Base-by-base conservation (phyloP, 2,888 invertebrate genomes). In the Stenodema calcarata region DNA sequence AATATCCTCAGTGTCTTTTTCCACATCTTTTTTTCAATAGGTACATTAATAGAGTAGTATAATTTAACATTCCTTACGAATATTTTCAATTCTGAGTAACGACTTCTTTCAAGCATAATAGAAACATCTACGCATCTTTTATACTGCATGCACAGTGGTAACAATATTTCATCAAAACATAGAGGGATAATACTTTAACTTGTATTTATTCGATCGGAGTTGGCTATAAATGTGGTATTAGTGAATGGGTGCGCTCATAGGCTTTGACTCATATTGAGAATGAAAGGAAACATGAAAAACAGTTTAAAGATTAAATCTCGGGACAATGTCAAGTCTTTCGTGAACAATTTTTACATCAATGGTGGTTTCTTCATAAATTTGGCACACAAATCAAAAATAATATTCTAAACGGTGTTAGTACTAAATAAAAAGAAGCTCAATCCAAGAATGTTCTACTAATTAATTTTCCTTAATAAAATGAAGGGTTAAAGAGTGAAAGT, bases 91-190 rank as follows among this genome's bases (percentile, higher is more conserved):
- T 42, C 62, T 62, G 42, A 78, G 41, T 78, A 78, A 78, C 78
- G 44, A 78, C 44, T 44, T 78, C 27, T 78, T 44, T 78, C 78
- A 23, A 41, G 78, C 42, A 41, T 44, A 78, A 78, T 44, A 78
- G 78, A 41, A 73, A 76, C 41, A 76, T 44, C 23, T 78, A 78
- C 78, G 78, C 78, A 82, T 82, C 82, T 30, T 62, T 82, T 82
- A 82, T 82, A 82, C 62, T 82, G 62, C n/a, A 69, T 54, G 62
- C 82, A 82, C 82, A 82, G 82, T 82, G 82, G 82, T 82, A 82
- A 82, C 82, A 42, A 82, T 41, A 14, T 44, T 35, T n/a, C n/a
- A 73, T 35, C 73, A 35, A 41, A 30, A 73, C 62, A 23, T 62
- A 62, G 23, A 23, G 9, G 62, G 62, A 23, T 6, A 62, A 23